These are phyloP conservation scores for Saccostrea cuccullata DNA, from an alignment of 1,140 invertebrate genomes.

Conservation along the genomic window DNA sequence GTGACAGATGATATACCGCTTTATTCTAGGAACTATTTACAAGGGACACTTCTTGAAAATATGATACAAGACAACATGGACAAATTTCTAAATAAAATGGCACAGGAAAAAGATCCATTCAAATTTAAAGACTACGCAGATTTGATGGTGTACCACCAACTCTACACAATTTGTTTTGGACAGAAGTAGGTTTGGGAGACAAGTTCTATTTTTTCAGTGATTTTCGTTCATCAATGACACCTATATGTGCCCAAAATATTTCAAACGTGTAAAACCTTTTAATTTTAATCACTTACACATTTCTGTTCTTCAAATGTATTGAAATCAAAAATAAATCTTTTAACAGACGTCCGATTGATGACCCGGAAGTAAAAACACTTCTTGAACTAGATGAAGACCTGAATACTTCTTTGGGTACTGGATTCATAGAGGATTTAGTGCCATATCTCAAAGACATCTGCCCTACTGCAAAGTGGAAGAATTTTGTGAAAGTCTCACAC, in stretches of 20 bases:
- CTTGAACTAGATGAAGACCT: constrained; percentile 40
- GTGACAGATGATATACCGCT: not conserved
- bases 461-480: constrained; percentile 25
- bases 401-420: not conserved
- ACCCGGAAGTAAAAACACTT: constrained; percentile 24
- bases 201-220: no score
- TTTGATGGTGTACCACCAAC: not conserved
- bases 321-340: not conserved
- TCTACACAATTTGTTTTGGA: constrained; percentile 38
- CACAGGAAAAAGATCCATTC: constrained; percentile 28
- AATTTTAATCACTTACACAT: not conserved
- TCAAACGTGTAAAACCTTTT: not conserved
- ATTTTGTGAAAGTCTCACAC: not conserved
- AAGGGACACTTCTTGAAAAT: constrained; percentile 27
- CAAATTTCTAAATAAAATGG: constrained; percentile 27
- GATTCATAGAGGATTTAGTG: constrained; percentile 48
- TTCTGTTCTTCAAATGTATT: not conserved
- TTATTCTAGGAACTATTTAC: constrained; percentile 39
- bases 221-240: not conserved
- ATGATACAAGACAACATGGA: constrained; percentile 28
- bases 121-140: not conserved
- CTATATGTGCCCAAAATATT: not conserved
- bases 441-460: constrained; percentile 41
- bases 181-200: not conserved
- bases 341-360: constrained; percentile 35